phyloP scores from a whole-genome alignment of 2,797 vertebrate species.

The Gambusia yucatana region DNA sequence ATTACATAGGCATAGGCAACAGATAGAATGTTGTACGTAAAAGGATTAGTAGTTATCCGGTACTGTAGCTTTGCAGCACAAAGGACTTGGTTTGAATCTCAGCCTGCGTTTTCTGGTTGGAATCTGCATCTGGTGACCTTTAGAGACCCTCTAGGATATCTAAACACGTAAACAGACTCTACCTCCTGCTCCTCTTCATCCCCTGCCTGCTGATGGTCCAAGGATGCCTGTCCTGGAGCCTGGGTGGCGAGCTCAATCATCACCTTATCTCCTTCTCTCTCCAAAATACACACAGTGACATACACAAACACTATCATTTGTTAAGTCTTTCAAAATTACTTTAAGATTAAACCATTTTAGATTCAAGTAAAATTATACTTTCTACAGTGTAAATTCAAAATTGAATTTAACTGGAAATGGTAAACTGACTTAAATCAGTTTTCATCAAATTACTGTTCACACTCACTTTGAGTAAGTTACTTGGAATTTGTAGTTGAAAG shows the following conservation, averaged over 20 bases:
- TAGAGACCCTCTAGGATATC: slow-evolving; percentile 82
- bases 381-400: background rate
- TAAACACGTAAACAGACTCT: slow-evolving; percentile 84
- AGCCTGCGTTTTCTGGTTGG: background rate
- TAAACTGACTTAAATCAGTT: no score
- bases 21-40: background rate
- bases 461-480: no score
- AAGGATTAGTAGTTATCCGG: background rate
- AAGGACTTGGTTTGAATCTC: background rate
- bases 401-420: no score
- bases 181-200: slow-evolving; percentile 42
- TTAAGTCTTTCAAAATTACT: background rate
- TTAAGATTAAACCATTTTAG: background rate
- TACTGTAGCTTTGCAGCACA: background rate
- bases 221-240: slow-evolving; percentile 35
- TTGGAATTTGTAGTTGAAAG: no score
- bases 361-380: background rate
- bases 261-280: slow-evolving; percentile 42
- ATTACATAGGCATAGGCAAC: background rate
- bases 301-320: background rate
- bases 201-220: slow-evolving; percentile 20
- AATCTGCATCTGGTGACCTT: slow-evolving; percentile 85
- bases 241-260: slow-evolving; percentile 62
- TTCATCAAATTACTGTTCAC: no score
- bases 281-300: slow-evolving; percentile 4